Evolutionary conservation across 2,797 vertebrate species (phyloP).

Genomic region (Sebastes hubbsi): DNA sequence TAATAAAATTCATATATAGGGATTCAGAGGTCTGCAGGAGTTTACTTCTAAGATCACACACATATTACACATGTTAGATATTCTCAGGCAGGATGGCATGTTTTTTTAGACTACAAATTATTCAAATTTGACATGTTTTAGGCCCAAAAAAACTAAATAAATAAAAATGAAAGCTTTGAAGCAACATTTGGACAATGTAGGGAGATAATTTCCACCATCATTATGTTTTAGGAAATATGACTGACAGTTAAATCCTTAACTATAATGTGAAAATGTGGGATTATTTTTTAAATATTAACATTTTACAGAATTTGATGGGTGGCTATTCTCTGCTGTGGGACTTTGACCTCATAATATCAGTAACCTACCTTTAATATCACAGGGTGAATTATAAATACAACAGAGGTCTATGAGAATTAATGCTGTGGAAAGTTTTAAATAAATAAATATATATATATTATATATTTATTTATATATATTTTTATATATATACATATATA

Average conservation of each 20-base stretch:
- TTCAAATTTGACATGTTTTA: not conserved
- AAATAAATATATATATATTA: not conserved
- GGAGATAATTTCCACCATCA: too few species aligned
- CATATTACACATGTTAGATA: not conserved
- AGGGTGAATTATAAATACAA: not conserved
- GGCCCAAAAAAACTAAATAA: accelerated
- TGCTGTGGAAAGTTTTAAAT: not conserved
- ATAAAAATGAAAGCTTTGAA: not conserved
- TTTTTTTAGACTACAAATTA: not conserved
- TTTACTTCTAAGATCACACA: not conserved
- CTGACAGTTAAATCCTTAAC: not conserved
- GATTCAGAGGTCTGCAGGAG: not conserved
- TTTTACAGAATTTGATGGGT: not conserved
- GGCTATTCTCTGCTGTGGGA: not conserved
- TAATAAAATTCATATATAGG: not conserved
- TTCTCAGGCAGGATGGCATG: not conserved
- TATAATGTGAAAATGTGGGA: not conserved
- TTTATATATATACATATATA: too few species aligned
- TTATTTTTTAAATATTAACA: not conserved
- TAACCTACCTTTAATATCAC: not conserved
- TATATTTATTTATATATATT: too few species aligned
- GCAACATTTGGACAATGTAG: not conserved
- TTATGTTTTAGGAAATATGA: too few species aligned
- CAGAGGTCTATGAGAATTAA: not conserved
- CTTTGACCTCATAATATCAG: not conserved